Conservation (phyloP, 2,113 vertebrate genomes). For the Marmota flaviventris region DNA sequence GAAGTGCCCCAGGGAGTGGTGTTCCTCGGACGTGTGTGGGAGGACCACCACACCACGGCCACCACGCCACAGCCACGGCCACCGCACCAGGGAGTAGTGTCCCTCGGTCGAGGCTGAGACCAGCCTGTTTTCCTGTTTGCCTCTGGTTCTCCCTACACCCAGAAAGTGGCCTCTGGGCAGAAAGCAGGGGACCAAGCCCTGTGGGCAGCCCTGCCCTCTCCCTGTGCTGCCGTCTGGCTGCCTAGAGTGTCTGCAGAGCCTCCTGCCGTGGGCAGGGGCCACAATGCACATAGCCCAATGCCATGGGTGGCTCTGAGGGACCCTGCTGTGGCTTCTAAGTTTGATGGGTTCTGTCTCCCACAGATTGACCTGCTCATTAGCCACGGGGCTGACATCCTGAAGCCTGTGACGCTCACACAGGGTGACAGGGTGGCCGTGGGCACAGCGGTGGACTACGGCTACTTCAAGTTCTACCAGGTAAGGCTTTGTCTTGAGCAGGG, state of each 20-base stretch:
- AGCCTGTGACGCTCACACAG: conserved; percentile 86
- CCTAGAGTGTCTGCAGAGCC: neutral
- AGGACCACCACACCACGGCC: too few species aligned
- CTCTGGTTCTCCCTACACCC: fast-evolving
- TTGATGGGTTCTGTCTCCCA: neutral
- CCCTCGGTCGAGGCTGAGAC: fast-evolving
- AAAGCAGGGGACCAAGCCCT: neutral
- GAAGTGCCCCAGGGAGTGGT: neutral
- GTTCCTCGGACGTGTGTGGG: too few species aligned
- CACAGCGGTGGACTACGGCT: conserved; percentile 91
- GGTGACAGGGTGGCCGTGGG: conserved; percentile 85
- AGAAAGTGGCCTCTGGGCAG: neutral
- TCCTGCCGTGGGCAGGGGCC: too few species aligned
- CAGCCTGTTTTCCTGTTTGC: fast-evolving
- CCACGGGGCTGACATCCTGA: conserved; percentile 89
- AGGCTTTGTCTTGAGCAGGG: neutral
- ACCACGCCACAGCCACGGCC: too few species aligned
- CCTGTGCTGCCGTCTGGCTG: neutral
- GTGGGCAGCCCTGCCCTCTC: neutral
- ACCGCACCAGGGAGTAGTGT: fast-evolving
- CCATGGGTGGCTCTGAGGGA: neutral
- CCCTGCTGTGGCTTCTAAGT: too few species aligned
- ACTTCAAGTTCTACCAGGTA: conserved; percentile 91
- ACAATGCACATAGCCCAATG: too few species aligned
- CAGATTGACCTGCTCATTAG: conserved; percentile 89